Conservation (phyloP, 2,888 invertebrate genomes). For the Ophion ellenae region DNA sequence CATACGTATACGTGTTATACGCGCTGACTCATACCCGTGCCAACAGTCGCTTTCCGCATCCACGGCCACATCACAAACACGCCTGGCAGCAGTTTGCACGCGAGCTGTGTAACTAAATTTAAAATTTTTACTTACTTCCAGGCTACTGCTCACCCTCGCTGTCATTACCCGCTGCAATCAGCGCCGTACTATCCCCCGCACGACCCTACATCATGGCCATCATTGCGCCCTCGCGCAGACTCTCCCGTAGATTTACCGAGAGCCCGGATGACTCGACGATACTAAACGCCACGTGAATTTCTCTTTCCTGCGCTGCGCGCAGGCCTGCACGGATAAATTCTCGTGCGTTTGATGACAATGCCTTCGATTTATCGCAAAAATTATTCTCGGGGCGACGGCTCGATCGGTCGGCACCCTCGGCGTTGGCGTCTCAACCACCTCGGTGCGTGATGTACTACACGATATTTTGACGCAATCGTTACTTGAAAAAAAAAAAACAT, state of each 20-base stretch:
- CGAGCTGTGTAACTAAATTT: constrained; percentile 83
- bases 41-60: constrained; percentile 70
- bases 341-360: not conserved
- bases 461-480: no score
- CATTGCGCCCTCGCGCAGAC: constrained; percentile 59
- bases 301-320: constrained; percentile 35
- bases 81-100: constrained; percentile 73
- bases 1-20: constrained; percentile 42
- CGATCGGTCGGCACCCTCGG: no score
- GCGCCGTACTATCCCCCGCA: constrained; percentile 75
- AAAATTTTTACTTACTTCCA: constrained; percentile 84
- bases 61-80: constrained; percentile 78
- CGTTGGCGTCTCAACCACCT: no score
- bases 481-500: no score
- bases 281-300: constrained; percentile 40
- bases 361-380: not conserved
- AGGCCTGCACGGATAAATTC: not conserved
- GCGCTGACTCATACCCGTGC: constrained; percentile 78
- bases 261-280: constrained; percentile 67
- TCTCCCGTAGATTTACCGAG: constrained; percentile 38
- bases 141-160: constrained; percentile 83
- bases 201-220: constrained; percentile 65
- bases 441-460: no score
- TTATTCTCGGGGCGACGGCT: not conserved
- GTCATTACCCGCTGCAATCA: constrained; percentile 84